These are phyloP conservation scores for Silurus lanzhouensis DNA, from an alignment of 2,797 vertebrate species.

Conservation along the genomic window DNA sequence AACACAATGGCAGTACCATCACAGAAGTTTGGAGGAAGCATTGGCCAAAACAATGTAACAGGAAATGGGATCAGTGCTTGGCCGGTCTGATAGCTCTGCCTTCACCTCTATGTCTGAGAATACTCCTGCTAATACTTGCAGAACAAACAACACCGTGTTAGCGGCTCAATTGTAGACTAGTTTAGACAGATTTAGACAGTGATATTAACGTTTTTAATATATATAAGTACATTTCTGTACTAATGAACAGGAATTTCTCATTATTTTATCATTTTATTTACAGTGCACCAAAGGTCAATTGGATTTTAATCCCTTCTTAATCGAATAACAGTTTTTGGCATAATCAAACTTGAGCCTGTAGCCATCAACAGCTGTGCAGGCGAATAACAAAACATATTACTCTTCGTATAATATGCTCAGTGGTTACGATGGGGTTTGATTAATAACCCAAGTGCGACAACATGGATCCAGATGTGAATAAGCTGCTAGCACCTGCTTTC, in stretches of 20 bases:
- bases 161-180: not conserved
- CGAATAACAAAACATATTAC: conserved; percentile 20
- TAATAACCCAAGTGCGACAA: conserved; percentile 38
- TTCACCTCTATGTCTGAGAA: conserved; percentile 45
- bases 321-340: conserved; percentile 6
- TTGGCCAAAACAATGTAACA: conserved; percentile 59
- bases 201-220: conserved; percentile 27
- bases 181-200: not conserved
- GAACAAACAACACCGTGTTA: conserved; percentile 17
- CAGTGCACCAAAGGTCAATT: conserved; percentile 7
- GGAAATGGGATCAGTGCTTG: conserved; percentile 57
- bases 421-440: conserved; percentile 27
- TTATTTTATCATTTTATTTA: not conserved
- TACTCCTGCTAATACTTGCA: conserved; percentile 9
- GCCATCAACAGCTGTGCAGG: conserved; percentile 25
- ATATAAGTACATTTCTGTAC: not conserved
- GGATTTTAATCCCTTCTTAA: conserved; percentile 25
- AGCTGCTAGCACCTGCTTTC: conserved; percentile 48
- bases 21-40: conserved; percentile 54
- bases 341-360: conserved; percentile 16
- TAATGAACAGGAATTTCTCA: conserved; percentile 10
- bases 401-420: conserved; percentile 6
- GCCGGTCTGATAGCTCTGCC: conserved; percentile 48
- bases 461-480: conserved; percentile 48
- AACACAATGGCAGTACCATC: conserved; percentile 59